phyloP scores from a whole-genome alignment of 2,113 vertebrate genomes.

The Uria aalge region DNA sequence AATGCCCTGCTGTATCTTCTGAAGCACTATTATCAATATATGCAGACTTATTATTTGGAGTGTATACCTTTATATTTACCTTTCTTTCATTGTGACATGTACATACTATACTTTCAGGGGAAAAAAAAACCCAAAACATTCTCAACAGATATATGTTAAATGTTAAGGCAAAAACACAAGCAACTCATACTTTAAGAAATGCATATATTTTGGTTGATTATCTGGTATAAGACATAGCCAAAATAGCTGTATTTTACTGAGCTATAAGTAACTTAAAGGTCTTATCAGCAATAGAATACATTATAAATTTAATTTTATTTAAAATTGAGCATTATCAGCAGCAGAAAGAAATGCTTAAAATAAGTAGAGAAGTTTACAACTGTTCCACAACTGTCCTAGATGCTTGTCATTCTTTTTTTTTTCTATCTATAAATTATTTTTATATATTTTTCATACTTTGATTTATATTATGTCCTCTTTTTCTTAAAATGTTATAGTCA shows the following conservation, averaged over 20 bases:
- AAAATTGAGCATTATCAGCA: background rate
- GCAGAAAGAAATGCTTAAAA: background rate
- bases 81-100: background rate
- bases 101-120: background rate
- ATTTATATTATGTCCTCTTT: background rate
- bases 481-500: background rate
- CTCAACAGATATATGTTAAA: background rate
- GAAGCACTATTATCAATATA: background rate
- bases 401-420: background rate
- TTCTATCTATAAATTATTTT: background rate
- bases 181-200: background rate
- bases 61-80: background rate
- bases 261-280: background rate
- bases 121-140: background rate
- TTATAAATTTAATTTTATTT: background rate
- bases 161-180: background rate
- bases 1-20: background rate
- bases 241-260: background rate
- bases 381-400: background rate
- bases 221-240: background rate
- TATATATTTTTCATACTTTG: background rate
- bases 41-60: background rate
- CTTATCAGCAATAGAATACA: background rate
- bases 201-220: background rate
- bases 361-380: background rate